phyloP scores from a whole-genome alignment of 2,888 invertebrate species.

The Leptarthrus brevirostris region DNA sequence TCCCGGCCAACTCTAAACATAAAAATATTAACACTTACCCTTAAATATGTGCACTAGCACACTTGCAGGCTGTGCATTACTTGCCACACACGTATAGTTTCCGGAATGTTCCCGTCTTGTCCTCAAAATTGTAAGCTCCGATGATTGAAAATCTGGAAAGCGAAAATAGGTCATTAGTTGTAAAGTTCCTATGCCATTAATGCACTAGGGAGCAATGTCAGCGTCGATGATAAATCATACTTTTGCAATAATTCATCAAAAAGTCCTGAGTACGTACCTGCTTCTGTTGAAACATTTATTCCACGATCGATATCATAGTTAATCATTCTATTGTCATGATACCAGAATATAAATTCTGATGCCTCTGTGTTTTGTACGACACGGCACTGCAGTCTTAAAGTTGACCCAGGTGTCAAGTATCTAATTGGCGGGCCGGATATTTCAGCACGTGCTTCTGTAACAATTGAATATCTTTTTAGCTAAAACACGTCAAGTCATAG shows the following conservation, averaged over 20 bases:
- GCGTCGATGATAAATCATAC: slow-evolving; percentile 17
- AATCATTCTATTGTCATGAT: slow-evolving; percentile 91
- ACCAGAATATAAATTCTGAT: slow-evolving; percentile 88
- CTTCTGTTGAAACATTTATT: slow-evolving; percentile 86
- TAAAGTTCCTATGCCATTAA: too few relatives aligned
- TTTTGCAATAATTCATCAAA: slow-evolving; percentile 34
- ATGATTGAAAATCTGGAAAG: slow-evolving; percentile 66
- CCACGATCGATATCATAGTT: slow-evolving; percentile 89
- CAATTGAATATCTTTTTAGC: slow-evolving; percentile 52
- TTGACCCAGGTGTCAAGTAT: slow-evolving; percentile 87
- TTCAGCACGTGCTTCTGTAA: slow-evolving; percentile 84
- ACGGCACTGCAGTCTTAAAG: slow-evolving; percentile 82
- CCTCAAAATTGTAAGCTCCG: slow-evolving; percentile 65
- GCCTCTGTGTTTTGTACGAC: slow-evolving; percentile 87
- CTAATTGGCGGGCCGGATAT: slow-evolving; percentile 88
- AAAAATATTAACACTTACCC: slow-evolving; percentile 76
- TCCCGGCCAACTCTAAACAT: too few relatives aligned
- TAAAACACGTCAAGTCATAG: background rate
- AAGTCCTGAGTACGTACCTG: slow-evolving; percentile 69
- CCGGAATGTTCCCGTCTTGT: slow-evolving; percentile 79
- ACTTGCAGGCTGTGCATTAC: slow-evolving; percentile 88
- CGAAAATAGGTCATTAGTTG: slow-evolving; percentile 24
- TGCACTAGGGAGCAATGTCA: too few relatives aligned
- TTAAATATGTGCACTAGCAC: slow-evolving; percentile 91
- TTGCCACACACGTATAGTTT: slow-evolving; percentile 89